Conservation (phyloP, 2,888 invertebrate genomes). For the Eristalinus aeneus region DNA sequence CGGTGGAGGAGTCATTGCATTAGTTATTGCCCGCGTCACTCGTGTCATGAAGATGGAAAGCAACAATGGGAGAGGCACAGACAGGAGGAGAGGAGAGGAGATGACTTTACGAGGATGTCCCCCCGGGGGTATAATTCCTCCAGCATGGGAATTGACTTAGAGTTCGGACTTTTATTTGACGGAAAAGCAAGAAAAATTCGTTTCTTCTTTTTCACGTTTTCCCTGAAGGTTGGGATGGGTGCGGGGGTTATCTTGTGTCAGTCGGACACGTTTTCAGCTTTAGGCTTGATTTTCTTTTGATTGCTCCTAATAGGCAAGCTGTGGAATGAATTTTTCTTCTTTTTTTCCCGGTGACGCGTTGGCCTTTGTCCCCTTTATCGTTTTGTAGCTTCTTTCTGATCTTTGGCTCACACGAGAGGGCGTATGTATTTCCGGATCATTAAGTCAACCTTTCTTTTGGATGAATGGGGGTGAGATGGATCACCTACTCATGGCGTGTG, state of each 20-base stretch:
- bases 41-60: not conserved
- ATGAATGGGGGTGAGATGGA: no score
- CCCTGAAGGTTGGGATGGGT: not conserved
- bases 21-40: not conserved
- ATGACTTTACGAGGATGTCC: not conserved
- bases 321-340: not conserved
- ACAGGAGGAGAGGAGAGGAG: no score
- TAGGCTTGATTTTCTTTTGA: not conserved
- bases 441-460: not conserved
- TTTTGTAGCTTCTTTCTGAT: not conserved
- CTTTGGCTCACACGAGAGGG: not conserved
- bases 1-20: conserved; percentile 1
- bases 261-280: not conserved
- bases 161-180: conserved; percentile 12
- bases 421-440: not conserved
- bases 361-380: not conserved
- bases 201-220: not conserved
- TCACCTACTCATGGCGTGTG: no score
- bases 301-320: not conserved
- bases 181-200: no score
- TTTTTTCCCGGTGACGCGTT: not conserved
- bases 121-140: not conserved
- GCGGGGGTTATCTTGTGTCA: not conserved
- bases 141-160: conserved; percentile 13
- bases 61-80: no score